A percentile compares a stretch with the other conserved stretches of the same genome.
phyloP scores from a whole-genome alignment of 2,797 vertebrate genomes.

The Clarias platycephalus region DNA sequence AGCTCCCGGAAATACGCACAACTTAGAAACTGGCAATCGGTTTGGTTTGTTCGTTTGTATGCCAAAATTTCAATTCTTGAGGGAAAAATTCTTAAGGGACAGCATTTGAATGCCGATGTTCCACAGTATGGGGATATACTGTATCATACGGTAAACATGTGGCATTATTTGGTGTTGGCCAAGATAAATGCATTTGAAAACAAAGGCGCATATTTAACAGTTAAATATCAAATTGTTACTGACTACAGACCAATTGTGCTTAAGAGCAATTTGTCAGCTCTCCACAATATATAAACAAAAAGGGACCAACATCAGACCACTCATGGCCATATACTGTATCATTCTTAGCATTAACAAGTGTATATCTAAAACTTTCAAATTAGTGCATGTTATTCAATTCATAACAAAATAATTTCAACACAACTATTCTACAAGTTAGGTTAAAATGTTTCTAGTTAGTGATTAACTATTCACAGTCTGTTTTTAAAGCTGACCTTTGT shows the following conservation, averaged over 20 bases:
- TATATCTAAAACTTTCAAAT: not conserved
- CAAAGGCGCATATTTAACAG: too few species aligned
- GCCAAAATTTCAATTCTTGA: too few species aligned
- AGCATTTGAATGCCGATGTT: too few species aligned
- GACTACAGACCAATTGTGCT: not conserved
- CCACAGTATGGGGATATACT: too few species aligned
- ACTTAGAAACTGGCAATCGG: too few species aligned
- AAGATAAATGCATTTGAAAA: too few species aligned
- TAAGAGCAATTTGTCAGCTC: not conserved
- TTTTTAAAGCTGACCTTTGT: slow-evolving; percentile 61
- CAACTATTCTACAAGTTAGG: not conserved
- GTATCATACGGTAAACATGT: too few species aligned
- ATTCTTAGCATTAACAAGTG: not conserved
- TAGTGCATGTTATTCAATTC: not conserved
- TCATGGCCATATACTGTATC: not conserved
- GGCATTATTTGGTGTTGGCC: too few species aligned
- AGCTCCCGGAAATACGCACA: too few species aligned
- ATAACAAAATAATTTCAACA: not conserved
- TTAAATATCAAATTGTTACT: not conserved
- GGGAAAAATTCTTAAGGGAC: too few species aligned
- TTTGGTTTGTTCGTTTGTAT: too few species aligned
- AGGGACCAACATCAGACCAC: not conserved
- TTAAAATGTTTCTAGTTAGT: not conserved
- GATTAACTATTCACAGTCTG: not conserved
- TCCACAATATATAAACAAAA: not conserved